Percentiles rank a stretch among this genome's conserved stretches.
Evolutionary conservation across 2,888 invertebrate genomes (phyloP).

Genomic region (Drosophila falleni): DNA sequence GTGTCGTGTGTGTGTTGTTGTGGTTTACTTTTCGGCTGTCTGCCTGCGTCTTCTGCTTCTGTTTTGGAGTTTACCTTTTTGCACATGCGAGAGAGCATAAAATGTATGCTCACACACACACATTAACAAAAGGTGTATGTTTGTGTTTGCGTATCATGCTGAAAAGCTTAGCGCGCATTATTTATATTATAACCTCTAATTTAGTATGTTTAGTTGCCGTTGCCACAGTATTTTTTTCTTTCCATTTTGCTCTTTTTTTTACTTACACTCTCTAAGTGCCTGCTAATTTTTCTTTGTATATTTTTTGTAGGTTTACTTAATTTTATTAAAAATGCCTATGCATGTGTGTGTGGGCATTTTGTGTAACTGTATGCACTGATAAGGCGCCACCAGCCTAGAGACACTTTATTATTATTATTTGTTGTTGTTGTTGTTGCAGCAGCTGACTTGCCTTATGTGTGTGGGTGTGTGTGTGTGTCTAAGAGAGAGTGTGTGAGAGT

Average conservation of each 20-base stretch:
- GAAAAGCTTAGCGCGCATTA: slow-evolving; percentile 78
- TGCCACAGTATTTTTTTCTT: slow-evolving; percentile 44
- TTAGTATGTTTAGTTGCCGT: slow-evolving; percentile 41
- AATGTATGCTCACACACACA: slow-evolving; percentile 1
- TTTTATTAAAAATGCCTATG: slow-evolving; percentile 49
- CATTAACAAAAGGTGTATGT: slow-evolving; percentile 4
- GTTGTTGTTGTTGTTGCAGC: slow-evolving; percentile 57
- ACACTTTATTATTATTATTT: slow-evolving; percentile 69
- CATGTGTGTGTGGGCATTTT: slow-evolving; percentile 8
- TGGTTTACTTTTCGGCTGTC: slow-evolving; percentile 57
- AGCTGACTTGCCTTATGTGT: slow-evolving; percentile 60
- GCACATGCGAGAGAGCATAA: slow-evolving; percentile 40
- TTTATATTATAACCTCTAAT: slow-evolving; percentile 78
- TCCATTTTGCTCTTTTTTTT: slow-evolving; percentile 1
- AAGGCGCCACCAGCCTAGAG: slow-evolving; percentile 50
- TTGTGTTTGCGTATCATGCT: slow-evolving; percentile 64
- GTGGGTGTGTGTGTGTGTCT: slow-evolving; percentile 10
- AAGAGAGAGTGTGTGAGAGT: background rate
- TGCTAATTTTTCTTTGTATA: slow-evolving; percentile 65
- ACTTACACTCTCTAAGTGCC: slow-evolving; percentile 60
- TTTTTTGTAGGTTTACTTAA: slow-evolving; percentile 48
- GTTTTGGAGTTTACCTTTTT: slow-evolving; percentile 63
- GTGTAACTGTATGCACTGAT: slow-evolving; percentile 46
- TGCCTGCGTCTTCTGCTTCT: slow-evolving; percentile 34
- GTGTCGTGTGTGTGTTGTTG: slow-evolving; percentile 65